Percentiles rank a stretch among this genome's conserved stretches.
Conservation (phyloP, 2,888 invertebrate genomes). For the Cyrtodaria siliqua region DNA sequence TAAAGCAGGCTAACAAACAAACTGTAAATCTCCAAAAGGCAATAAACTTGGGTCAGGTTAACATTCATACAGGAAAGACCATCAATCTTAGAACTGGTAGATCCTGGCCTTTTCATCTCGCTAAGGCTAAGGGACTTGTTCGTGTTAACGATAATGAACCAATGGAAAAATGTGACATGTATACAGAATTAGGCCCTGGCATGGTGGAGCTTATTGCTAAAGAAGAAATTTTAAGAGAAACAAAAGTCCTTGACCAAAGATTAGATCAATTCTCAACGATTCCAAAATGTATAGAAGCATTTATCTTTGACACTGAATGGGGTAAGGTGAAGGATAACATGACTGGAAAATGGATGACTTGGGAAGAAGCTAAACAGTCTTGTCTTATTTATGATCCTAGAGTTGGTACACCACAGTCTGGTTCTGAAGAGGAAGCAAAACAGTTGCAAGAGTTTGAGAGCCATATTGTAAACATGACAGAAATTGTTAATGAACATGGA, state of each 20-base stretch:
- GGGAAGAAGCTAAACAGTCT: constrained; percentile 71
- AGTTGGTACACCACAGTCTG: constrained; percentile 34
- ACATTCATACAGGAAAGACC: constrained; percentile 90
- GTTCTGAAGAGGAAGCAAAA: constrained; percentile 20
- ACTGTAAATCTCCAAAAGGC: constrained; percentile 76
- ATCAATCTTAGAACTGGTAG: constrained; percentile 87
- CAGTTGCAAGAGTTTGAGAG: constrained; percentile 38
- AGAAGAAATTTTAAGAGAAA: constrained; percentile 57
- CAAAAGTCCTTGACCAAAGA: constrained; percentile 68
- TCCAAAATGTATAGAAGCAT: constrained; percentile 68
- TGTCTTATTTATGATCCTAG: constrained; percentile 70
- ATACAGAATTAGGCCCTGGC: constrained; percentile 70
- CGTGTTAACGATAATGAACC: constrained; percentile 62
- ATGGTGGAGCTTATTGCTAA: constrained; percentile 65
- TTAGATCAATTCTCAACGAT: constrained; percentile 65
- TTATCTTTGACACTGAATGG: constrained; percentile 83
- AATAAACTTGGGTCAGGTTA: constrained; percentile 88
- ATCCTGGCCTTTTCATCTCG: constrained; percentile 82
- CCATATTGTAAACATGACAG: constrained; percentile 50
- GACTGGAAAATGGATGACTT: constrained; percentile 76
- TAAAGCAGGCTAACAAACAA: constrained; percentile 65
- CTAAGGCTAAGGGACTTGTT: constrained; percentile 71
- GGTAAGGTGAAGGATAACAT: constrained; percentile 87
- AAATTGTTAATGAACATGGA: constrained; percentile 42
- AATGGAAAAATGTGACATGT: constrained; percentile 64